Percentiles rank a stretch among this genome's conserved stretches.
Evolutionary conservation across 2,797 vertebrate genomes (phyloP).

Genomic region (Limosa lapponica): DNA sequence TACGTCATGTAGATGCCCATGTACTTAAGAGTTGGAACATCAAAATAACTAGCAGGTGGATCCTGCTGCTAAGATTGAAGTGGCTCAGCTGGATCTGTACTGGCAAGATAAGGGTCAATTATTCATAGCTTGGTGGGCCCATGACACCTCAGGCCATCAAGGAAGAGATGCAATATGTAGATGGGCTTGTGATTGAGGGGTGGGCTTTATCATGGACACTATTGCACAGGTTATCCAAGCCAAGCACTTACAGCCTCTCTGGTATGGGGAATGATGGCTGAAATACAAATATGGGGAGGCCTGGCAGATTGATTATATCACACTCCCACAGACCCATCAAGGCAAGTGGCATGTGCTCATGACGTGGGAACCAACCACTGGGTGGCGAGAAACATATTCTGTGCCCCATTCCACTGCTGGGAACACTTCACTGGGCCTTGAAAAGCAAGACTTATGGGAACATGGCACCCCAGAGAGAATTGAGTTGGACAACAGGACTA

Average conservation of each 20-base stretch:
- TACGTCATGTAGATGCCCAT: too few species aligned
- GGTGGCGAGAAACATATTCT: background rate
- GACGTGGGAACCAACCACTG: background rate
- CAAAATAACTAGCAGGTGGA: background rate
- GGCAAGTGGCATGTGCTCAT: background rate
- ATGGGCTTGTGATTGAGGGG: background rate
- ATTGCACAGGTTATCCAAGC: background rate
- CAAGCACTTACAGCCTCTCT: background rate
- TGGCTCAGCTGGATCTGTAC: background rate
- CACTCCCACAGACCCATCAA: background rate
- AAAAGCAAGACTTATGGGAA: background rate
- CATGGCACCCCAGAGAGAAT: background rate
- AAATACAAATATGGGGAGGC: too few species aligned
- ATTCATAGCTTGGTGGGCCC: background rate
- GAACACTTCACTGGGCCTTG: background rate
- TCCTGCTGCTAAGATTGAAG: too few species aligned
- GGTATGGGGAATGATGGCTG: background rate
- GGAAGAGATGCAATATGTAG: background rate
- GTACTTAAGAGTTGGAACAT: background rate
- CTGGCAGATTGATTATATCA: too few species aligned
- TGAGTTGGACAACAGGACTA: background rate
- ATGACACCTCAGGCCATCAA: background rate
- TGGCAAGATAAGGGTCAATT: background rate
- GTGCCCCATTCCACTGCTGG: background rate
- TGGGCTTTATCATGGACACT: background rate